Evolutionary conservation across 1,140 invertebrate species (phyloP), one percentile per base, ranked within the genome.

Genomic region (Drosophila parabipectinata): DNA sequence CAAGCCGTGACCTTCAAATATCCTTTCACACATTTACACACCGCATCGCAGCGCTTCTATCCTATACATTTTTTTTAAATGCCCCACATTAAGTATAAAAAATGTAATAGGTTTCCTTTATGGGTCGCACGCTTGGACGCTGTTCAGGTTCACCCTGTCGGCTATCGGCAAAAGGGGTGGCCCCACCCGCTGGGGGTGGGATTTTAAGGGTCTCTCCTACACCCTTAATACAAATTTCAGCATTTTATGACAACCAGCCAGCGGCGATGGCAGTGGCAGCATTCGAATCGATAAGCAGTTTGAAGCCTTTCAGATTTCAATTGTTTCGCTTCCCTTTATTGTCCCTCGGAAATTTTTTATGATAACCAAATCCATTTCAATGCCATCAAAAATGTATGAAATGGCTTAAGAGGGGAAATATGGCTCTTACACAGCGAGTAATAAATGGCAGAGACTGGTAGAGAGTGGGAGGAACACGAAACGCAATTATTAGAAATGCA

Each of bases 251-350:
- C 78, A 80, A 66, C 64, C 64, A 32, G 51, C 51, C 30, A 68
- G 28, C 47, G 64, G 52, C 69, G 12, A n/a, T 3, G n/a, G 39
- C n/a, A 53, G 62, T 80, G 39, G 39, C 39, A 57, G 66, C 80
- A 72, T 84, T 79, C 78, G 61, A 84, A 84, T 84, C 81, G 80
- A 84, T 84, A 84, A 84, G 81, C 80, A 79, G 80, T 73, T 73
- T 79, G 41, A 83, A 84, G 80, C 76, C 77, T 72, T 69, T 50
- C 48, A 84, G 80, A 84, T 79, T 84, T 85, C 58, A 83, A 79
- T 84, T 84, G 76, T 74, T 84, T 79, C 72, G 62, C 52, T 76
- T 57, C 64, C 21, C 57, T 69, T 76, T 72, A 83, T 79, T 84
- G 80, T 83, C 44, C 45, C 37, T 45, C 45, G 64, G 54, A 67